Conservation (phyloP, 2,888 invertebrate genomes). For the Meandrusa payeni region DNA sequence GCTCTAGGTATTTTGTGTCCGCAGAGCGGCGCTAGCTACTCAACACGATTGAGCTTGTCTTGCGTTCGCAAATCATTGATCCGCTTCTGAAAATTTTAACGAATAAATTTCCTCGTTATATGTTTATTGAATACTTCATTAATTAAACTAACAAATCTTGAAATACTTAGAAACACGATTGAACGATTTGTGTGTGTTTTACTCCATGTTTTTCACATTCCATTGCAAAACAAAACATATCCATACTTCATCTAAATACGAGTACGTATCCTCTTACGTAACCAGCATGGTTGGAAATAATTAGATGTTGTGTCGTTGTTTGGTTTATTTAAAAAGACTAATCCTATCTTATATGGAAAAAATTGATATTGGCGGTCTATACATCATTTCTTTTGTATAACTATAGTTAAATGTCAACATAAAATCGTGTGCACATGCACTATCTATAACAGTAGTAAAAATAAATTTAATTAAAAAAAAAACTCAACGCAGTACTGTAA, state of each 20-base stretch:
- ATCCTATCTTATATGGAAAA: too few species aligned
- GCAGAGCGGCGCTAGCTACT: not conserved
- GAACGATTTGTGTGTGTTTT: not conserved
- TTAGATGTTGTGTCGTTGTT: not conserved
- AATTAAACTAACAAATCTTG: constrained; percentile 4
- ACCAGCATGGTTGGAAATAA: not conserved
- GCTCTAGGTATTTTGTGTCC: constrained; percentile 85
- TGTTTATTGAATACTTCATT: too few species aligned
- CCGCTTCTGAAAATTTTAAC: not conserved
- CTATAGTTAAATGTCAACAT: too few species aligned
- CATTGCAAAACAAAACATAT: constrained; percentile 1
- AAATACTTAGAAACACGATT: not conserved
- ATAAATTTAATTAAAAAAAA: too few species aligned
- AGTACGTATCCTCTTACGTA: not conserved
- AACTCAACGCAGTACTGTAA: too few species aligned
- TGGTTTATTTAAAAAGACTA: too few species aligned
- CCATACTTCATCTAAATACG: not conserved
- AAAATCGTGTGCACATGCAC: too few species aligned
- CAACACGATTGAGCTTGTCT: not conserved
- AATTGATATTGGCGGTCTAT: too few species aligned
- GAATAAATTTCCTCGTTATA: too few species aligned
- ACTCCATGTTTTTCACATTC: not conserved
- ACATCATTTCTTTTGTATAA: too few species aligned
- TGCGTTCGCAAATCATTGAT: not conserved
- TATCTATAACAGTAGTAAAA: too few species aligned